Percentiles rank a stretch among this genome's conserved stretches.
These are phyloP conservation scores for Pinctada fucata DNA, from an alignment of 2,888 invertebrate genomes.

Conservation along the genomic window DNA sequence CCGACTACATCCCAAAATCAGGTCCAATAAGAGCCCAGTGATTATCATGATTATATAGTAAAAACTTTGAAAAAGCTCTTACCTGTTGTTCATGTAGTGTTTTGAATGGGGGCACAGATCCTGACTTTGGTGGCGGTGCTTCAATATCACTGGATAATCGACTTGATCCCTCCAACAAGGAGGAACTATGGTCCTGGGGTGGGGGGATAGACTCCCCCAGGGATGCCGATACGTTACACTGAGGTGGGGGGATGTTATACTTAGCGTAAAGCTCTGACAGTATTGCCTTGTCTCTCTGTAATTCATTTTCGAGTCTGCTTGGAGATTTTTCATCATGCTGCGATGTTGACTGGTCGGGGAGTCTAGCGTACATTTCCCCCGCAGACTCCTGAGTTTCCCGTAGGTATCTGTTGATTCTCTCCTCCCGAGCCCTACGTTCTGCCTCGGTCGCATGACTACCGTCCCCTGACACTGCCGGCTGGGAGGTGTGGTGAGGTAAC, in stretches of 20 bases:
- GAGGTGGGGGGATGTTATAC: constrained; percentile 25
- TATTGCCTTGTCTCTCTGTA: constrained; percentile 7
- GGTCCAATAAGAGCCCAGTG: no score
- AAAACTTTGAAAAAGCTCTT: background rate
- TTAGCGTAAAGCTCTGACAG: constrained; percentile 14
- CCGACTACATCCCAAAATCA: no score
- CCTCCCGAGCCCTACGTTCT: background rate
- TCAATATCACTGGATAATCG: constrained; percentile 12
- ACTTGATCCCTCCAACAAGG: background rate
- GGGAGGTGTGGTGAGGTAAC: no score
- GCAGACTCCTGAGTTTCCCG: background rate
- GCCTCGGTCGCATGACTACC: background rate
- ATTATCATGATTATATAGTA: no score
- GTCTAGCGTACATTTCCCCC: background rate
- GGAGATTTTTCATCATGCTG: no score
- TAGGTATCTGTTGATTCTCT: background rate
- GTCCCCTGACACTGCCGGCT: no score
- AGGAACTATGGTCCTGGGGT: background rate
- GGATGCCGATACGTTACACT: constrained; percentile 19
- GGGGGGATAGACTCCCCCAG: constrained; percentile 6
- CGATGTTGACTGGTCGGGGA: background rate
- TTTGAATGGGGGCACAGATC: constrained; percentile 65
- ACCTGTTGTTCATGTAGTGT: constrained; percentile 70
- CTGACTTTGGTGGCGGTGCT: constrained; percentile 50
- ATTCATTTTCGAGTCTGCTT: no score